phyloP scores from a whole-genome alignment of 2,797 vertebrate genomes.

The Iguana delicatissima region DNA sequence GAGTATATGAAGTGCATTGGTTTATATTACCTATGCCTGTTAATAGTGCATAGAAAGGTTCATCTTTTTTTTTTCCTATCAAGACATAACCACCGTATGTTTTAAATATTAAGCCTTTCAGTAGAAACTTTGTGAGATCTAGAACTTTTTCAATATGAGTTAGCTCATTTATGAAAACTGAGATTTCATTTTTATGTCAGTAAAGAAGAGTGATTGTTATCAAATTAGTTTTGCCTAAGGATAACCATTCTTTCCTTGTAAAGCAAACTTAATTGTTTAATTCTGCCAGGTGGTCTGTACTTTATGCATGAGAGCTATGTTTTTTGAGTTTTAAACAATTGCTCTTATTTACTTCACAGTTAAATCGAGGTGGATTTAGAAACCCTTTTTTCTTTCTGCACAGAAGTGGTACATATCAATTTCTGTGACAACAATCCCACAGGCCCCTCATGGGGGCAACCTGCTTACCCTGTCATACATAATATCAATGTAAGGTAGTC shows the following conservation, averaged over 20 bases:
- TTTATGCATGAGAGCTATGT: background rate
- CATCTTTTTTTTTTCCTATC: background rate
- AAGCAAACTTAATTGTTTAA: conserved; percentile 40
- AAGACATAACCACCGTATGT: conserved; percentile 21
- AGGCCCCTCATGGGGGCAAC: background rate
- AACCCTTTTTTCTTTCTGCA: background rate
- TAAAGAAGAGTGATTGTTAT: conserved; percentile 31
- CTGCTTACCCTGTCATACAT: background rate
- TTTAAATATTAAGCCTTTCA: conserved; percentile 13
- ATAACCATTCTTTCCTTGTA: background rate
- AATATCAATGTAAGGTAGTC: background rate
- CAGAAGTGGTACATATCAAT: background rate
- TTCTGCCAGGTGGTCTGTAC: conserved; percentile 21
- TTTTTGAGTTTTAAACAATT: background rate
- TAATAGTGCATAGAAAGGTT: background rate
- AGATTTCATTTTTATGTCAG: conserved; percentile 42
- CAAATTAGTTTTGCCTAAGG: conserved; percentile 42
- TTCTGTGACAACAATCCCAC: background rate
- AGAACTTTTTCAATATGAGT: conserved; percentile 37
- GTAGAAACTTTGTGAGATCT: conserved; percentile 16
- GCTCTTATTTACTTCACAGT: conserved; percentile 29
- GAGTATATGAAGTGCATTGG: background rate
- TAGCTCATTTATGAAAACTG: conserved; percentile 47
- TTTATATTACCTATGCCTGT: background rate
- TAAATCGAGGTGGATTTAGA: background rate